Base-by-base conservation (phyloP, 2,113 vertebrate species). In the Oncorhynchus tshawytscha region DNA sequence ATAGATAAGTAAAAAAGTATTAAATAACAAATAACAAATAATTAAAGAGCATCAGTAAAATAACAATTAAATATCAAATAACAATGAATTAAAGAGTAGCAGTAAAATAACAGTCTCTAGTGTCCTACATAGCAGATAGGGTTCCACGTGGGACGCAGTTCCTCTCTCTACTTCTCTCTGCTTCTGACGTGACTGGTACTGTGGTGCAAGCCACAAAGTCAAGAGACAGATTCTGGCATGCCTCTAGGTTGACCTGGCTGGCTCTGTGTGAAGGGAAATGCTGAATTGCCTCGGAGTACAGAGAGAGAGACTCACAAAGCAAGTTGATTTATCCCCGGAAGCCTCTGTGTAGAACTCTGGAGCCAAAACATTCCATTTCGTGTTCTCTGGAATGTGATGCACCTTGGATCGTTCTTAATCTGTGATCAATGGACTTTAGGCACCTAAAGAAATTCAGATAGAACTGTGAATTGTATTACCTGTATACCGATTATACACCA, bases 111-210 rank as follows among this genome's bases (percentile, higher is more conserved):
- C 29, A 29, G 4, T 34, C 31, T 27, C 22, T 24, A 66, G 64
- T 27, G 64, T 15, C 4, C 51, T 54, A 18, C 16, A 18, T 54
- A 4, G 15, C 15, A 15, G 1, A 54, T 18, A 54, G 51, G 51
- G 15, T 12, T 4, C 15, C 51, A 54, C n/a, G 15, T 54, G 51
- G 51, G 51, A 66, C 4, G 11, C 3, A 66, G 27, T 11, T 31
- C 1, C 29, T 2, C 67, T 29, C 66, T 29, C 67, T 15, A 66
- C 15, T 20, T n/a, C n/a, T n/a, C n/a, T n/a, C n/a, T n/a, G n/a
- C n/a, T n/a, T 8, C 5, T 75, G 67, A 74, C 45, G 60, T 67
- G 22, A 72, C 68, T 51, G 27, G 16, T 67, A 65, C 72, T 45
- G 31, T 5, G 18, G 68, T 60, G 67, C 7, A 12, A 72, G 45